Conservation (phyloP, 1,140 invertebrate species). For the Diuraphis noxia region DNA sequence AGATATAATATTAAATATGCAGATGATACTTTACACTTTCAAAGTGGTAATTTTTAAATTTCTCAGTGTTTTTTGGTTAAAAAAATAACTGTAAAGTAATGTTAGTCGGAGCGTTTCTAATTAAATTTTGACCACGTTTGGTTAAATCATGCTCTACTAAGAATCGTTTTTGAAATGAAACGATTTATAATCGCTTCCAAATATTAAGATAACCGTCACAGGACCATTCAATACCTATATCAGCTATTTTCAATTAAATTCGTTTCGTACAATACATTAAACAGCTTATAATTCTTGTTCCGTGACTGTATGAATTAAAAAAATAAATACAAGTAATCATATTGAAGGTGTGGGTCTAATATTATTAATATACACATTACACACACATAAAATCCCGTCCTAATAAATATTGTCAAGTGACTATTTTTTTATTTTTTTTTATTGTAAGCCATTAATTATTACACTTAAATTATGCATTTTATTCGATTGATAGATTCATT, state of each 20-base stretch:
- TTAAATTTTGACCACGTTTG: slow-evolving; percentile 3
- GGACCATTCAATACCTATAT: neutral
- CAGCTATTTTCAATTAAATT: slow-evolving; percentile 5
- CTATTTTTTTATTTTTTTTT: neutral
- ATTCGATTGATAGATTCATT: neutral
- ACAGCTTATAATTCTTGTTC: neutral
- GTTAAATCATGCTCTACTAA: neutral
- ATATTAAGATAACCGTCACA: neutral
- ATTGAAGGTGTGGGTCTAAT: too few species aligned
- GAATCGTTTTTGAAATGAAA: neutral
- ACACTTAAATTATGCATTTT: neutral
- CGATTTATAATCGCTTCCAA: neutral
- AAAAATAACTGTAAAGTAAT: neutral
- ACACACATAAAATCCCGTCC: neutral
- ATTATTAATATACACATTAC: too few species aligned
- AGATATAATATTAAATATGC: neutral
- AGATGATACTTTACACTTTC: neutral
- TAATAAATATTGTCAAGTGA: neutral
- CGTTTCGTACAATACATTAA: neutral
- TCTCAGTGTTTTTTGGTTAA: neutral
- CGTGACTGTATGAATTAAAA: neutral
- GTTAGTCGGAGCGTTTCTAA: neutral
- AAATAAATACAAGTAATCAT: too few species aligned
- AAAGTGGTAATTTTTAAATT: neutral
- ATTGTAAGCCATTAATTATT: neutral